Evolutionary conservation across 2,888 invertebrate genomes (phyloP), one percentile per base, ranked within the genome.

Genomic region (Tiliacea aurago): DNA sequence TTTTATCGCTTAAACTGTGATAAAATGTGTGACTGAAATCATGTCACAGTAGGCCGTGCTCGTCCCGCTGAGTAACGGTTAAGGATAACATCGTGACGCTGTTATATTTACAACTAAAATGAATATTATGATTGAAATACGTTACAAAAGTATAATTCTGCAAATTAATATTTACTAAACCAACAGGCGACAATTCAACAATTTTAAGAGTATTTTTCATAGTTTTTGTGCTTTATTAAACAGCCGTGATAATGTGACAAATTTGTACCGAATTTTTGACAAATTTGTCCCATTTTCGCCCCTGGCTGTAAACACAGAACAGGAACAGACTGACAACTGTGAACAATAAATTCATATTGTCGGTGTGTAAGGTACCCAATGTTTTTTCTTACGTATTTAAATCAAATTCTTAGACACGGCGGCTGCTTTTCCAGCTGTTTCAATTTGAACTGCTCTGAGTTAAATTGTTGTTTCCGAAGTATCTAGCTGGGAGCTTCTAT

Each of bases 381-480:
- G 28, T 61, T 62, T n/a, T n/a, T n/a, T n/a, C 28, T 28, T 28
- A 28, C 47, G 20, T 33, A 43, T 20, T 37, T 9, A 10, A 56
- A 43, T 49, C 2, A 43, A 20, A 73, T 64, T 1, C 7, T 23
- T 20, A 13, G 51, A 28, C n/a, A 59, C 10, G 28, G 15, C n/a
- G 20, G n/a, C 20, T 23, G 53, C 9, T 61, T 61, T 53, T 43
- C 7, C 53, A 33, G 55, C 4, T 11, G 6, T 61, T 70, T 53
- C 43, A 45, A 28, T 41, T 59, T 13, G 7, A 64, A 53, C 28
- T 41, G 41, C n/a, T 43, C 18, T n/a, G 18, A 55, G 13, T 53
- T 20, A 9, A 67, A 67, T 47, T 47, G 11, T 66, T 55, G 55
- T 61, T 49, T 61, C 61, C 13, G 15, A 66, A 55, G 61, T 61